These are phyloP conservation scores for Odontothrips loti DNA, from an alignment of 2,888 invertebrate species.

Conservation along the genomic window DNA sequence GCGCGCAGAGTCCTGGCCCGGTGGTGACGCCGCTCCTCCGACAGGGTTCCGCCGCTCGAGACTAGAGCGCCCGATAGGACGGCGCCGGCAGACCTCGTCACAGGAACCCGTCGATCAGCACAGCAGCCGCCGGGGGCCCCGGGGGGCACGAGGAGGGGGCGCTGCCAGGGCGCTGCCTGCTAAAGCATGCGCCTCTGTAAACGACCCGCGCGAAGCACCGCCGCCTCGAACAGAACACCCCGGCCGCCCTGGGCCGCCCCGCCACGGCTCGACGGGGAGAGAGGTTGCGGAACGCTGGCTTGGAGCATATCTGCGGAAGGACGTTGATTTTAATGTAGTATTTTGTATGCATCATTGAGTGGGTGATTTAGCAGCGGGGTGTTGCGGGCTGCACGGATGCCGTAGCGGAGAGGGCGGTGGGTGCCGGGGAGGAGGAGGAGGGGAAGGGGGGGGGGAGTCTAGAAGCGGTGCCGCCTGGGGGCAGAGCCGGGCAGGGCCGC, in stretches of 20 bases:
- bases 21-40: too few species aligned
- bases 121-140: too few species aligned
- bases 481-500: not conserved
- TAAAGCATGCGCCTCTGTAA: too few species aligned
- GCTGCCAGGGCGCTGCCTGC: too few species aligned
- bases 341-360: constrained; percentile 18
- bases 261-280: not conserved
- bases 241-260: not conserved
- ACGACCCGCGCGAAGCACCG: too few species aligned
- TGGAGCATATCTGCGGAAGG: constrained; percentile 18
- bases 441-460: not conserved
- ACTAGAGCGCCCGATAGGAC: too few species aligned
- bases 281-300: constrained; percentile 18
- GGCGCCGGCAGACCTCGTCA: too few species aligned
- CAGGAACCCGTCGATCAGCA: too few species aligned
- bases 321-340: constrained; percentile 18
- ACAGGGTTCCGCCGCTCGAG: too few species aligned
- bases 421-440: not conserved
- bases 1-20: not conserved
- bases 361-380: constrained; percentile 11
- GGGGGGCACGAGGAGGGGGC: too few species aligned
- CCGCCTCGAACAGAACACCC: too few species aligned
- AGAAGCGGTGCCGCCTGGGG: not conserved
- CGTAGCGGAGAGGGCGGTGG: not conserved
- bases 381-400: not conserved